Evolutionary conservation across 2,888 invertebrate species (phyloP).

Genomic region (Acleris emargana): DNA sequence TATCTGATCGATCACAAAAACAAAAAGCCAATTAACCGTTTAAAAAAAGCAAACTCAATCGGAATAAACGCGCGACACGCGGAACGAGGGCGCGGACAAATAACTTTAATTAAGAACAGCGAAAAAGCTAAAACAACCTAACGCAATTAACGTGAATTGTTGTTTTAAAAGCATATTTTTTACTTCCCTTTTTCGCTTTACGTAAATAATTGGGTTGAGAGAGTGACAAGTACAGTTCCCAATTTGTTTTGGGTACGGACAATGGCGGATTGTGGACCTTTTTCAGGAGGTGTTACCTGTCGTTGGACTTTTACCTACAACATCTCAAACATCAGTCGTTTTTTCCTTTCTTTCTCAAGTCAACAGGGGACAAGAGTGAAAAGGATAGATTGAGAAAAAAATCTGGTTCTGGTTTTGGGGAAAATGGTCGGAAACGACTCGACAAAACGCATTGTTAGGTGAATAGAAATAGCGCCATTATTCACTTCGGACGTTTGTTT

Average conservation of each 20-base stretch:
- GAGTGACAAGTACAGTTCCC: constrained; percentile 23
- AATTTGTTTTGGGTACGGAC: constrained; percentile 19
- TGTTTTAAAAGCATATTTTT: constrained; percentile 21
- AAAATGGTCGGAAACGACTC: not conserved
- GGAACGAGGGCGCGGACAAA: not conserved
- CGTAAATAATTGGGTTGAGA: constrained; percentile 21
- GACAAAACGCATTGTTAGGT: constrained; percentile 11
- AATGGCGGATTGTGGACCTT: constrained; percentile 16
- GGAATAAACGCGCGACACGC: not conserved
- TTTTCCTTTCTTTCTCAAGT: not conserved
- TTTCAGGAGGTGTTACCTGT: constrained; percentile 8
- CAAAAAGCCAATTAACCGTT: constrained; percentile 8
- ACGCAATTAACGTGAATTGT: constrained; percentile 22
- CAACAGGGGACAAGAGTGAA: too few relatives aligned
- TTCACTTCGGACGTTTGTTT: constrained; percentile 12
- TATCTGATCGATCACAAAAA: not conserved
- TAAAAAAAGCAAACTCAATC: constrained; percentile 4
- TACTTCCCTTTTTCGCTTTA: constrained; percentile 18
- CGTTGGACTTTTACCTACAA: not conserved
- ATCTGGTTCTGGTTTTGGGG: not conserved
- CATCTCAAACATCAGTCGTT: not conserved
- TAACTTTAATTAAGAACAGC: constrained; percentile 16
- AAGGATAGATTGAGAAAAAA: not conserved
- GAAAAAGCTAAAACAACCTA: constrained; percentile 16
- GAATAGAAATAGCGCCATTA: constrained; percentile 13